phyloP scores from a whole-genome alignment of 2,888 invertebrate species.

The Cacoxenus indagator region DNA sequence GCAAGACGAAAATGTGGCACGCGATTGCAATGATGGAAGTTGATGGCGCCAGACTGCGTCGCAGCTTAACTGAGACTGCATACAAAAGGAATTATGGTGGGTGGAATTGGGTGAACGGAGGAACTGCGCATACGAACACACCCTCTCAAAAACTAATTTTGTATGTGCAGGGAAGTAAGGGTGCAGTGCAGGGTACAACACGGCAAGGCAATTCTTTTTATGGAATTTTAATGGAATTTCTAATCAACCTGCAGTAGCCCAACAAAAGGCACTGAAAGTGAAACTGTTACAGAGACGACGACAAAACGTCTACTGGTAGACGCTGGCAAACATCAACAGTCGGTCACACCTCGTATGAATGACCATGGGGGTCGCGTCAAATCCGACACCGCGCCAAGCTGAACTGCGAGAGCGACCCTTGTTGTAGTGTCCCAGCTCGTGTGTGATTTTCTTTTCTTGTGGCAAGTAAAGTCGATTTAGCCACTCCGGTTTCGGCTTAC shows the following conservation, averaged over 20 bases:
- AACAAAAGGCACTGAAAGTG: not conserved
- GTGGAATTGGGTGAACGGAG: constrained; percentile 10
- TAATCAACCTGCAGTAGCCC: constrained; percentile 53
- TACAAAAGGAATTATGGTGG: not conserved
- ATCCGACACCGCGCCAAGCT: not conserved
- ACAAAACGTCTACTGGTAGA: constrained; percentile 27
- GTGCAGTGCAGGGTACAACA: constrained; percentile 9
- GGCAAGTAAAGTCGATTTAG: not conserved
- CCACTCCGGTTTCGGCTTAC: constrained; percentile 32
- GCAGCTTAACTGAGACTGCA: not conserved
- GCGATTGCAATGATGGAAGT: constrained; percentile 28
- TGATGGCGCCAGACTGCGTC: not conserved
- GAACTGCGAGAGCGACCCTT: not conserved
- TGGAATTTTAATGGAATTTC: constrained; percentile 62
- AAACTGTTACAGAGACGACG: constrained; percentile 23
- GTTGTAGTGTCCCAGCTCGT: not conserved
- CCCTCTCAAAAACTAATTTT: constrained; percentile 23
- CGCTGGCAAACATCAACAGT: not conserved
- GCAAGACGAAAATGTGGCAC: constrained; percentile 32
- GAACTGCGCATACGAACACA: constrained; percentile 22
- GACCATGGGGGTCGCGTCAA: constrained; percentile 4
- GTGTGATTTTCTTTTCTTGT: constrained; percentile 36
- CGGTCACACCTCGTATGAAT: constrained; percentile 2
- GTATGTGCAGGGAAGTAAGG: constrained; percentile 27
- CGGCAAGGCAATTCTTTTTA: constrained; percentile 36